Evolutionary conservation across 2,888 invertebrate genomes (phyloP), one percentile per base, ranked within the genome.

Genomic region (Acanthoscelides obtectus): DNA sequence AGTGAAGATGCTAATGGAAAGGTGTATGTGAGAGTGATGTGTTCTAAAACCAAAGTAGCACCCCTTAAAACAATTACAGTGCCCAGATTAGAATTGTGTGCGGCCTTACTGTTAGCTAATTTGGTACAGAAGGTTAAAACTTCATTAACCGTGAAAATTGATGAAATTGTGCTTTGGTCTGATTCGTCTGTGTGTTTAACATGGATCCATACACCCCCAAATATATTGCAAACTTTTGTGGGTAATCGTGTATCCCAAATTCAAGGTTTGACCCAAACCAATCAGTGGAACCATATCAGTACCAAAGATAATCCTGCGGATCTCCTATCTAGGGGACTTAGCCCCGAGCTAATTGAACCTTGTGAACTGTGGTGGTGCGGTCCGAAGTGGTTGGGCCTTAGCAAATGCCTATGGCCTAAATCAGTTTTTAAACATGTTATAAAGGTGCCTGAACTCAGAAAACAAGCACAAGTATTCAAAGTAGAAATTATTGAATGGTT

Each of bases 51-150:
- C 21, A 63, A 63, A 17, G 67, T 67, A 5, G 69, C 69, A n/a
- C 69, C 67, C 6, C 20, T 72, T 5, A 72, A 72, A 63, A 69
- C 67, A 17, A 17, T 21, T 63, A 45, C 64, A 12, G 22, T 72
- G 19, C 69, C 72, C n/a, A 21, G 25, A 20, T 25, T 72, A n/a
- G 72, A 72, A 20, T 69, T 71, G 17, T 69, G 71, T 20, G 71
- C 22, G 21, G 71, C 71, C n/a, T 20, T 71, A 17, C 22, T 68
- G 3, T 63, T 71, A 64, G 64, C 68, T 4, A 20, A 71, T 69
- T 69, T 71, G 3, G 45, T 71, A 1, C 3, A 68, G 20, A 65
- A 71, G n/a, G 20, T 69, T 8, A 71, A 66, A 66, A 21, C 17
- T 22, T 69, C 69, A 6, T 19, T 67, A n/a, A 20, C 22, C 22